phyloP scores from a whole-genome alignment of 2,113 vertebrate species.

The Sceloporus undulatus region DNA sequence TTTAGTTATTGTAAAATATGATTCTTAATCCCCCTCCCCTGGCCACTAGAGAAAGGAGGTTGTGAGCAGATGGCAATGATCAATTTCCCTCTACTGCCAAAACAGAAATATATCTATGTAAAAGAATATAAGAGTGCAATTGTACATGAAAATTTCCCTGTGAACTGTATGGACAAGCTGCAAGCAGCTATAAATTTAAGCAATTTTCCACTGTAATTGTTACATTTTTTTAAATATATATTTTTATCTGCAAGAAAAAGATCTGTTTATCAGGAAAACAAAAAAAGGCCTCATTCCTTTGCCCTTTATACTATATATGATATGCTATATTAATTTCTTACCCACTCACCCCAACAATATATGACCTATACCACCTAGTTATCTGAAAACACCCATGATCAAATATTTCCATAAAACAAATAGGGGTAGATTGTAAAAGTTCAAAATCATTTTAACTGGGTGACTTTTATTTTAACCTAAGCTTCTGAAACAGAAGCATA shows the following conservation, averaged over 20 bases:
- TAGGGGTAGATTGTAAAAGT: neutral
- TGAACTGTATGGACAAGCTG: neutral
- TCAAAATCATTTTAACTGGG: neutral
- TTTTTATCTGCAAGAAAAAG: neutral
- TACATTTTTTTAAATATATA: neutral
- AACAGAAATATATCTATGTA: neutral
- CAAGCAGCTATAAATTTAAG: neutral
- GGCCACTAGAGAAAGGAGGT: neutral
- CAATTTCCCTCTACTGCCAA: neutral
- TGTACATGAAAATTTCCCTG: neutral
- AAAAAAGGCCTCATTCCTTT: neutral
- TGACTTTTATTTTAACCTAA: neutral
- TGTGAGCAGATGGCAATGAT: neutral
- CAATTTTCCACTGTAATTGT: neutral
- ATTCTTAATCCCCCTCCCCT: neutral
- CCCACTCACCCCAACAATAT: neutral
- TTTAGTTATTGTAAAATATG: neutral
- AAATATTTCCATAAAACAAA: neutral
- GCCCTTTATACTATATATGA: neutral
- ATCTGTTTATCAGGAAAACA: neutral
- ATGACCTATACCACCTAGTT: neutral
- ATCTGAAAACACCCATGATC: neutral
- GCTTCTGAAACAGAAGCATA: neutral
- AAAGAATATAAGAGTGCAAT: neutral
- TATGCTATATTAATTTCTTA: slow-evolving; percentile 8